A percentile compares a stretch with the other conserved stretches of the same genome.
Conservation (phyloP, 2,797 vertebrate species). For the Arnoldichthys spilopterus region DNA sequence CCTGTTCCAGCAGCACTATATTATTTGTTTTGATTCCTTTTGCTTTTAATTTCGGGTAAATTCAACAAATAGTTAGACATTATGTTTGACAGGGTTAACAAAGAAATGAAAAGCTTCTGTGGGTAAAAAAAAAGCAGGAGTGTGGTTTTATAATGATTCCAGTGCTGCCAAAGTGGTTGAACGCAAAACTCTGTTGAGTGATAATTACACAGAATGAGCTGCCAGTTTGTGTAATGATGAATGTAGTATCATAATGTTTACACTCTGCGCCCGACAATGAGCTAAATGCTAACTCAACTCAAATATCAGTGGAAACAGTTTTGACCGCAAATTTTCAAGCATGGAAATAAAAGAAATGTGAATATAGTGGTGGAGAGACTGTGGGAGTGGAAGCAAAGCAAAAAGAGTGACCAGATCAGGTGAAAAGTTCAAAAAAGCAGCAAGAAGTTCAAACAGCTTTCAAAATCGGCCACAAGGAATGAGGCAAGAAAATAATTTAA, state of each 20-base stretch:
- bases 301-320: not conserved
- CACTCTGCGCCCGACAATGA: not conserved
- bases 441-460: too few relatives aligned
- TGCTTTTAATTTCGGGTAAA: too few relatives aligned
- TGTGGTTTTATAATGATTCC: constrained; percentile 2
- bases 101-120: not conserved
- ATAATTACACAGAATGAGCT: not conserved
- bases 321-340: not conserved
- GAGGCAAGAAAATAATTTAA: too few relatives aligned
- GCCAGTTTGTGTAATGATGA: constrained; percentile 2
- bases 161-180: not conserved
- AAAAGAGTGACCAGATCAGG: too few relatives aligned
- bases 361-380: too few relatives aligned
- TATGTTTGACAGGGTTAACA: not conserved
- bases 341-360: not conserved
- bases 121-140: not conserved
- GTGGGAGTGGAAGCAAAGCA: too few relatives aligned
- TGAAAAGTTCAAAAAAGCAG: too few relatives aligned
- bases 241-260: constrained; percentile 1
- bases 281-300: not conserved
- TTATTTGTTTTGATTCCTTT: too few relatives aligned
- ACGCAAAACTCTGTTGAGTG: not conserved
- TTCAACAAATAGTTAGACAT: too few relatives aligned
- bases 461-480: too few relatives aligned
- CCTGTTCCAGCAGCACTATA: too few relatives aligned